These are phyloP conservation scores for Chlorops oryzae DNA, from an alignment of 1,140 invertebrate genomes.

Conservation along the genomic window DNA sequence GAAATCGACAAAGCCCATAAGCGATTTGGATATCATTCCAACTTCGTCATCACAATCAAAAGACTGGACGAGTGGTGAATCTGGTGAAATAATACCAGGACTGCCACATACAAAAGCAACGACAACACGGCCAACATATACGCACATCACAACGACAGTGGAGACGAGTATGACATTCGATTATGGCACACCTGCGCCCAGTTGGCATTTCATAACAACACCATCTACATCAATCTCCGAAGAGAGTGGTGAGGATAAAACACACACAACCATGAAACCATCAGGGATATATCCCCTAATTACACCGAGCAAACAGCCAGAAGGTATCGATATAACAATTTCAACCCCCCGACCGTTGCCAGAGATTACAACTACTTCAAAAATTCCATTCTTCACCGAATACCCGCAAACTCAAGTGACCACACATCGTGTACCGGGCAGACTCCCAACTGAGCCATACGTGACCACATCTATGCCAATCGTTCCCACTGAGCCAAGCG, in stretches of 20 bases:
- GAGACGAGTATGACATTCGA: conserved; percentile 34
- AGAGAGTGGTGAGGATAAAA: conserved; percentile 17
- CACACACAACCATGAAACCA: too few species aligned
- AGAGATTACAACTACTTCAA: conserved; percentile 47
- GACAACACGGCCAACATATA: conserved; percentile 24
- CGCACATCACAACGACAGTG: conserved; percentile 34
- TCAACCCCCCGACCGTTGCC: conserved; percentile 28
- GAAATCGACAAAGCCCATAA: too few species aligned
- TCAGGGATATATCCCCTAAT: too few species aligned
- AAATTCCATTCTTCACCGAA: conserved; percentile 52
- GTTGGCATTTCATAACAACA: too few species aligned
- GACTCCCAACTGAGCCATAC: too few species aligned
- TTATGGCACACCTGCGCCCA: conserved; percentile 12
- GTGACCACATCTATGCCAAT: too few species aligned
- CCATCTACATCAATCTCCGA: conserved; percentile 40
- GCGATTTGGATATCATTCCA: too few species aligned
- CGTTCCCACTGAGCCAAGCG: too few species aligned
- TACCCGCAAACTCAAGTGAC: conserved; percentile 39
- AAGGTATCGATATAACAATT: conserved; percentile 21
- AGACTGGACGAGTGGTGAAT: too few species aligned
- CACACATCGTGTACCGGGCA: conserved; percentile 25
- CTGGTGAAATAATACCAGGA: conserved; percentile 25
- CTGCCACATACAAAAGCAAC: conserved; percentile 19
- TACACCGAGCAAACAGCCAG: conserved; percentile 41
- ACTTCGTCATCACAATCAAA: background rate